Evolutionary conservation across 2,113 vertebrate genomes (phyloP).

Genomic region (Corythornis cristatus): DNA sequence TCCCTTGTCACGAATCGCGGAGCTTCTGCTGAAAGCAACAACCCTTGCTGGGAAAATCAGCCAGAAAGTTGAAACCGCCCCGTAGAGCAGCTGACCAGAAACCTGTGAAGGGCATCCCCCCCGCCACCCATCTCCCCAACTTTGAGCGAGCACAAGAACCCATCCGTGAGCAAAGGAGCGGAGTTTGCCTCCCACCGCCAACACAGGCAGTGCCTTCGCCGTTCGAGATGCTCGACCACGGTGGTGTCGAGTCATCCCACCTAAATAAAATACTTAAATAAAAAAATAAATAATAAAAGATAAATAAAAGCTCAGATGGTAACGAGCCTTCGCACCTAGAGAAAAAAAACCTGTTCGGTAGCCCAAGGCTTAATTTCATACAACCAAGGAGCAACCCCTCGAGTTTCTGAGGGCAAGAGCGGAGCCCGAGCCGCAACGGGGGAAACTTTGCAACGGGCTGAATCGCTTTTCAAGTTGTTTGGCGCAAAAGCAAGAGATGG

Average conservation of each 20-base stretch:
- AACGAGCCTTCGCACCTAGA: neutral
- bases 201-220: neutral
- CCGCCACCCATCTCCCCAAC: neutral
- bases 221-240: neutral
- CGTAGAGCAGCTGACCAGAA: neutral
- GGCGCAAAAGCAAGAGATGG: neutral
- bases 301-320: neutral
- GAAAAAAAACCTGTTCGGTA: neutral
- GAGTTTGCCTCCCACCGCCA: accelerated
- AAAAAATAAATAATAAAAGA: no score
- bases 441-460: neutral
- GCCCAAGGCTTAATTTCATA: neutral
- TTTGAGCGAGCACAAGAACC: neutral
- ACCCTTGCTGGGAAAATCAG: accelerated
- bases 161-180: accelerated
- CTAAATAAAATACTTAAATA: neutral
- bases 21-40: neutral
- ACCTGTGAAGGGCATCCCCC: accelerated
- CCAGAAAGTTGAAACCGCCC: neutral
- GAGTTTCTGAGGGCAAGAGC: neutral
- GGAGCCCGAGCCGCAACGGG: neutral
- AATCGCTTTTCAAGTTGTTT: neutral
- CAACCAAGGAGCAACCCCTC: neutral
- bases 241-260: neutral
- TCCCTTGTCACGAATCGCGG: neutral